phyloP scores from a whole-genome alignment of 2,113 vertebrate species.

The Cochlearius cochlearius region DNA sequence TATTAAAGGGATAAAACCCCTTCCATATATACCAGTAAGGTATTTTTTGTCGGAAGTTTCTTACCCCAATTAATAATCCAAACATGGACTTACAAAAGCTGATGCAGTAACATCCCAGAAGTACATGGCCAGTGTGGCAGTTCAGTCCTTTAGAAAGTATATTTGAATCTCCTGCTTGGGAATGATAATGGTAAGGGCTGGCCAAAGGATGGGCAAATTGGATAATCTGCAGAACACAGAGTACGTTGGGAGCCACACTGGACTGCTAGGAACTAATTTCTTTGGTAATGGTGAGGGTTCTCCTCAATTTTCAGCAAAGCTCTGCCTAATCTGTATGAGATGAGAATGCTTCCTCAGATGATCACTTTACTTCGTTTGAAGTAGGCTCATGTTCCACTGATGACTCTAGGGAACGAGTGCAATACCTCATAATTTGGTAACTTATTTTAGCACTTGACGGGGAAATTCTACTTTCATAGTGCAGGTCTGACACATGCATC shows the following conservation, averaged over 20 bases:
- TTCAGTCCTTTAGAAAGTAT: background rate
- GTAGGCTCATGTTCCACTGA: background rate
- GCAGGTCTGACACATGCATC: background rate
- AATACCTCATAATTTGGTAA: background rate
- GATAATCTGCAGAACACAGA: background rate
- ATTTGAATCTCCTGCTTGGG: background rate
- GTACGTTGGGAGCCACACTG: fast-evolving
- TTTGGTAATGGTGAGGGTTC: background rate
- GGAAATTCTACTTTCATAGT: background rate
- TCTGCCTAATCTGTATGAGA: background rate
- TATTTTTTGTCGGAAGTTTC: background rate
- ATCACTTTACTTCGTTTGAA: background rate
- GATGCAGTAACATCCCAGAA: background rate
- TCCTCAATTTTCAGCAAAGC: background rate
- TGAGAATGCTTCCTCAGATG: background rate
- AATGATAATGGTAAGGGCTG: background rate
- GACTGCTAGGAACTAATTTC: background rate
- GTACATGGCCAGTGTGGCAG: background rate
- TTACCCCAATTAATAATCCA: background rate
- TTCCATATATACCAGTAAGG: background rate
- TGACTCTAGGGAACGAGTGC: background rate
- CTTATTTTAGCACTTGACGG: background rate
- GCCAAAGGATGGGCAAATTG: background rate
- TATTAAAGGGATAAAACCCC: background rate
- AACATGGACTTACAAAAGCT: background rate